phyloP scores from a whole-genome alignment of 2,797 vertebrate species.

The Nothura maculosa region DNA sequence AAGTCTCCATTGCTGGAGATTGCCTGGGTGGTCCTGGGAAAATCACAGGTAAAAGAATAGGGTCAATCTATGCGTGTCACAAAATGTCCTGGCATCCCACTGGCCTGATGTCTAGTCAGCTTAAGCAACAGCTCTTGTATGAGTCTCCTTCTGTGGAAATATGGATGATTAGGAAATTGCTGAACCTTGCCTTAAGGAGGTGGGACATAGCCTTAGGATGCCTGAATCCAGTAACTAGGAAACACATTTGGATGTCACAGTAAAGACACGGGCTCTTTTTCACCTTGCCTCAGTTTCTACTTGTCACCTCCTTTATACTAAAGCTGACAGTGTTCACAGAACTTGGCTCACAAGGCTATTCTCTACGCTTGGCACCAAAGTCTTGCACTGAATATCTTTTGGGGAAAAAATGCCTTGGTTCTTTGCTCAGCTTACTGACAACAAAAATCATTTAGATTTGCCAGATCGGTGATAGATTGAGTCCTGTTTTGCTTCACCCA shows the following conservation, averaged over 20 bases:
- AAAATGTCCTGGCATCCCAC: neutral
- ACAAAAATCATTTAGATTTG: neutral
- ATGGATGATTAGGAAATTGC: neutral
- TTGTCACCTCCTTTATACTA: neutral
- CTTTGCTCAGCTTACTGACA: slow-evolving; percentile 24
- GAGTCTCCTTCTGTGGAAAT: neutral
- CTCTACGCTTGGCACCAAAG: neutral
- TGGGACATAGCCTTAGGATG: neutral
- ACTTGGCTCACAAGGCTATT: neutral
- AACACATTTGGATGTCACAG: neutral
- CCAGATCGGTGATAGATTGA: neutral
- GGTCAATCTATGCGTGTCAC: neutral
- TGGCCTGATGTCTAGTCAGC: rapidly evolving
- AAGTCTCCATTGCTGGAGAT: neutral
- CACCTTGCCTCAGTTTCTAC: neutral
- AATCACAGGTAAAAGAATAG: neutral
- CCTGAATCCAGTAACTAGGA: neutral
- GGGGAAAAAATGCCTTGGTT: neutral
- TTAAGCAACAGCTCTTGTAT: neutral
- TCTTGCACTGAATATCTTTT: neutral
- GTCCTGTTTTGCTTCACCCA: neutral
- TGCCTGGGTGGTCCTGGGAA: neutral
- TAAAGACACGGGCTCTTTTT: neutral
- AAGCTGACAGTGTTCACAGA: neutral
- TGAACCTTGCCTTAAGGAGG: neutral